Conservation (phyloP, 1,140 invertebrate genomes). For the Sipha flava region DNA sequence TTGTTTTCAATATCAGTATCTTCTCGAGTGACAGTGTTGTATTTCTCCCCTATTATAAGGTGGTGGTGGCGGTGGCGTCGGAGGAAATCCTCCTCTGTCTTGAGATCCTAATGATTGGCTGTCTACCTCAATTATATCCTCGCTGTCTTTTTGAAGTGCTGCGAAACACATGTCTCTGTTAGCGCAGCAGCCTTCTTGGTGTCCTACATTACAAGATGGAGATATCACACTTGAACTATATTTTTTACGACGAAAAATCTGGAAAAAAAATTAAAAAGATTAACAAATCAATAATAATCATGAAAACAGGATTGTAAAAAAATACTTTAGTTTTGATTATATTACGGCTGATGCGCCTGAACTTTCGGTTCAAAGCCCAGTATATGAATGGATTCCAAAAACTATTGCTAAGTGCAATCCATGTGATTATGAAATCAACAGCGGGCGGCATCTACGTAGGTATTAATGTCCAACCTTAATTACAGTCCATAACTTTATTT, state of each 20-base stretch:
- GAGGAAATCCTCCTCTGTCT: conserved; percentile 18
- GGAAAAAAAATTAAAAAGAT: neutral
- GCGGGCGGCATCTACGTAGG: conserved; percentile 64
- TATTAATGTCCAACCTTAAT: too few relatives aligned
- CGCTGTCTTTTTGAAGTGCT: conserved; percentile 10
- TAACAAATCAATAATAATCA: neutral
- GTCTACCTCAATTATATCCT: conserved; percentile 6
- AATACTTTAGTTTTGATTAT: conserved; percentile 62
- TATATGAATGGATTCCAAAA: conserved; percentile 83
- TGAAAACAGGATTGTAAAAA: neutral
- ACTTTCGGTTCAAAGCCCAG: conserved; percentile 76
- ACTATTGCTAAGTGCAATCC: conserved; percentile 75
- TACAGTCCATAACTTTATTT: too few relatives aligned
- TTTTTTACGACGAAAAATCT: conserved; percentile 24
- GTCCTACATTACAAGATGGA: neutral
- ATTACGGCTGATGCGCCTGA: conserved; percentile 66
- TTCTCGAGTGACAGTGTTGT: neutral
- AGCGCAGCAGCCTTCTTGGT: conserved; percentile 14
- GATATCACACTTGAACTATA: neutral
- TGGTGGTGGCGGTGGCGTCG: neutral
- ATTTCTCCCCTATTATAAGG: neutral
- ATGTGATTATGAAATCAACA: conserved; percentile 72
- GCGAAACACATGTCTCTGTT: conserved; percentile 17
- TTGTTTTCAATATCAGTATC: conserved; percentile 4
- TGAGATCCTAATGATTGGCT: neutral